phyloP scores from a whole-genome alignment of 2,113 vertebrate species.

The Promerops cafer region DNA sequence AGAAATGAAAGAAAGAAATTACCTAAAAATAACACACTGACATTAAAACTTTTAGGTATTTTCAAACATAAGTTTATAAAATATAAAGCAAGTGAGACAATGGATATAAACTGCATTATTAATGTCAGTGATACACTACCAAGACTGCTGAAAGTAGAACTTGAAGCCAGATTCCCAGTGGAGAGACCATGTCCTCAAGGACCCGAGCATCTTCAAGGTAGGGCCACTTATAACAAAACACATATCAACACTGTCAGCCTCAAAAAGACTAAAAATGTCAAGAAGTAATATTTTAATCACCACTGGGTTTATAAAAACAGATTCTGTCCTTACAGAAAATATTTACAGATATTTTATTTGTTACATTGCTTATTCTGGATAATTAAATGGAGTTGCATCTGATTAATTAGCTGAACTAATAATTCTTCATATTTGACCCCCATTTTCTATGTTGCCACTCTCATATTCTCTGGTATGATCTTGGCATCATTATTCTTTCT shows the following conservation, averaged over 20 bases:
- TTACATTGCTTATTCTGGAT: neutral
- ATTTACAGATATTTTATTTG: neutral
- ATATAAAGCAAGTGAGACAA: neutral
- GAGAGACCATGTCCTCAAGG: neutral
- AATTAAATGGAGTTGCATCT: neutral
- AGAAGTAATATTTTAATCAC: neutral
- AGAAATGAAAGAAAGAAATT: conserved; percentile 8
- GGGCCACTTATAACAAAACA: neutral
- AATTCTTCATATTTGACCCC: neutral
- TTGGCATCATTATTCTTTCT: neutral
- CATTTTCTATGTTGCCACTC: neutral
- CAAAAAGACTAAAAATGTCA: neutral
- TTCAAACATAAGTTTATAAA: neutral
- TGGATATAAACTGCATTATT: neutral
- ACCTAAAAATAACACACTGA: neutral
- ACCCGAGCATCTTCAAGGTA: neutral
- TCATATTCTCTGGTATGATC: neutral
- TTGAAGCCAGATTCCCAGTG: neutral
- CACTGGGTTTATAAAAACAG: neutral
- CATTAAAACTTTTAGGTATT: neutral
- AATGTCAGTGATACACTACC: neutral
- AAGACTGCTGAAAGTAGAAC: neutral
- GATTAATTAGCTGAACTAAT: neutral
- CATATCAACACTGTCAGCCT: neutral
- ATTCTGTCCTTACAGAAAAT: too few relatives aligned